phyloP scores from a whole-genome alignment of 2,888 invertebrate species.

The Eupithecia insigniata region DNA sequence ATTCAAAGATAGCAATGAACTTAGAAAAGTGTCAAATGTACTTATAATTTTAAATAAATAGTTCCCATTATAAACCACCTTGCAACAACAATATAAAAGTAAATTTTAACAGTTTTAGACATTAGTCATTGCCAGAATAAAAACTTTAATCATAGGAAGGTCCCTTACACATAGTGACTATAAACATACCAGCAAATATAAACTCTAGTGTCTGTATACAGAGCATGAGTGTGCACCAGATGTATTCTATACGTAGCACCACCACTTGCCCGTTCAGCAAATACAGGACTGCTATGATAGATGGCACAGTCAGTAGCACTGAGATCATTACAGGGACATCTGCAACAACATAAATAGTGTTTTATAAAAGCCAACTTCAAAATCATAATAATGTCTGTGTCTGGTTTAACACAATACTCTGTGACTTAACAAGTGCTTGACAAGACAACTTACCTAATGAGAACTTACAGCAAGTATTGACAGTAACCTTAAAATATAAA shows the following conservation, averaged over 20 bases:
- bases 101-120: constrained; percentile 10
- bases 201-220: constrained; percentile 91
- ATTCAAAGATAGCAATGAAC: neutral
- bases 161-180: constrained; percentile 85
- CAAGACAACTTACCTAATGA: neutral
- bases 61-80: constrained; percentile 31
- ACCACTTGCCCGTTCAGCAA: constrained; percentile 94
- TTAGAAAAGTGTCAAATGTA: constrained; percentile 3
- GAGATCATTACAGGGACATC: constrained; percentile 93
- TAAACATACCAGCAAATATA: constrained; percentile 91
- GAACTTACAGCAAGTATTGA: neutral
- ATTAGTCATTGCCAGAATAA: neutral
- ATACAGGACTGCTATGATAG: constrained; percentile 93
- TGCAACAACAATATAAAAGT: constrained; percentile 30
- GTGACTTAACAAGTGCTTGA: neutral
- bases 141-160: constrained; percentile 82
- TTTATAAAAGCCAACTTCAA: neutral
- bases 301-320: constrained; percentile 92
- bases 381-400: too few relatives aligned
- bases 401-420: neutral
- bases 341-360: constrained; percentile 63
- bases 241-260: constrained; percentile 93
- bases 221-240: constrained; percentile 94
- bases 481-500: neutral
- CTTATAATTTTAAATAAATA: constrained; percentile 13